phyloP scores from a whole-genome alignment of 2,113 vertebrate genomes.

The Anolis carolinensis region DNA sequence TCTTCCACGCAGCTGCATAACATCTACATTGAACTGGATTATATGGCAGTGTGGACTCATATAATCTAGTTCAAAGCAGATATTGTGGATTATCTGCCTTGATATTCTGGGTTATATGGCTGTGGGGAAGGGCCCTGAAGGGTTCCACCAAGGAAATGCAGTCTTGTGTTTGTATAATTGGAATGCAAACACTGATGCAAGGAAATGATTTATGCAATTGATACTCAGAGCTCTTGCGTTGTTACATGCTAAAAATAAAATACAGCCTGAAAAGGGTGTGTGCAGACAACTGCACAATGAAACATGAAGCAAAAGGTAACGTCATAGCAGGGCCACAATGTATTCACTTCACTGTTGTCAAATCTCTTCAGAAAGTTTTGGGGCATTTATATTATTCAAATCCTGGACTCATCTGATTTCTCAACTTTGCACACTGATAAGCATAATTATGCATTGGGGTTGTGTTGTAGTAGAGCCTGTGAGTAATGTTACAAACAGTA shows the following conservation, averaged over 20 bases:
- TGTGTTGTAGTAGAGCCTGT: too few relatives aligned
- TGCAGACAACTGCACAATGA: neutral
- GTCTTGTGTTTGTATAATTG: neutral
- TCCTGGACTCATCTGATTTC: neutral
- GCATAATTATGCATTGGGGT: neutral
- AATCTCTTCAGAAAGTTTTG: neutral
- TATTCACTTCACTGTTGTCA: neutral
- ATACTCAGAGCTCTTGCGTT: neutral
- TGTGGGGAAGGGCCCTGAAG: too few relatives aligned
- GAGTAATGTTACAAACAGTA: too few relatives aligned
- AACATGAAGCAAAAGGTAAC: neutral
- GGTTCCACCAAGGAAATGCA: neutral
- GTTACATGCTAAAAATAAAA: neutral
- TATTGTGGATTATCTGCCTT: too few relatives aligned
- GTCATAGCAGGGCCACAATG: neutral
- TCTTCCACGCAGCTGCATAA: too few relatives aligned
- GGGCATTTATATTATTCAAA: neutral
- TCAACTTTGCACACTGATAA: neutral
- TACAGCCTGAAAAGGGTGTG: neutral
- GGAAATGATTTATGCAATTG: neutral
- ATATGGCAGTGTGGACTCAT: too few relatives aligned
- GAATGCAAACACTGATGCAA: conserved; percentile 22
- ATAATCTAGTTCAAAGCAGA: too few relatives aligned
- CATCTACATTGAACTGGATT: too few relatives aligned
- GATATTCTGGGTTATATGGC: too few relatives aligned